Conservation (phyloP, 2,113 vertebrate genomes). For the Sceloporus undulatus region DNA sequence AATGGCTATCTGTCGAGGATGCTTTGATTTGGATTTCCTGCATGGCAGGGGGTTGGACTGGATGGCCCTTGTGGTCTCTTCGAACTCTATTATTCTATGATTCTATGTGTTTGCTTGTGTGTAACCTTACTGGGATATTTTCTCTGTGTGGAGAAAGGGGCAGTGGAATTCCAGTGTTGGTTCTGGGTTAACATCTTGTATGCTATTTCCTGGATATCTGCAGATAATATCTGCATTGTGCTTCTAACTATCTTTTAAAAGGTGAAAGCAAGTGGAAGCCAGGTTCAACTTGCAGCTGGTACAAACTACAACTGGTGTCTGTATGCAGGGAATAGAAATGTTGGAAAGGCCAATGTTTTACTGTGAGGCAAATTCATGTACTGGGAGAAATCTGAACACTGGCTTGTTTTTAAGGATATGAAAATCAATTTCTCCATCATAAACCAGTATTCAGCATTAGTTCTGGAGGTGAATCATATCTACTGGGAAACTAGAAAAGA, state of each 20-base stretch:
- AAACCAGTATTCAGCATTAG: background rate
- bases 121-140: background rate
- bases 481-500: background rate
- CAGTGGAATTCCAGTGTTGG: background rate
- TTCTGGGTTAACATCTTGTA: background rate
- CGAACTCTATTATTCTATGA: no score
- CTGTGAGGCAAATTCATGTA: background rate
- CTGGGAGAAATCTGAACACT: background rate
- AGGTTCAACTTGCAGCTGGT: background rate
- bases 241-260: background rate
- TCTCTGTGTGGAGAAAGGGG: background rate
- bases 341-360: background rate
- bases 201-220: background rate
- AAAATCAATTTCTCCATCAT: background rate
- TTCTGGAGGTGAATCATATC: background rate
- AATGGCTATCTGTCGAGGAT: no score
- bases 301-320: background rate
- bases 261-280: no score
- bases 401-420: background rate
- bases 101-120: background rate
- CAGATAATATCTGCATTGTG: background rate
- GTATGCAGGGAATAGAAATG: background rate
- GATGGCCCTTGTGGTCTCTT: no score
- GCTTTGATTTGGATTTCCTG: no score
- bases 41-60: no score